phyloP scores from a whole-genome alignment of 2,888 invertebrate genomes.

The Patella pellucida region DNA sequence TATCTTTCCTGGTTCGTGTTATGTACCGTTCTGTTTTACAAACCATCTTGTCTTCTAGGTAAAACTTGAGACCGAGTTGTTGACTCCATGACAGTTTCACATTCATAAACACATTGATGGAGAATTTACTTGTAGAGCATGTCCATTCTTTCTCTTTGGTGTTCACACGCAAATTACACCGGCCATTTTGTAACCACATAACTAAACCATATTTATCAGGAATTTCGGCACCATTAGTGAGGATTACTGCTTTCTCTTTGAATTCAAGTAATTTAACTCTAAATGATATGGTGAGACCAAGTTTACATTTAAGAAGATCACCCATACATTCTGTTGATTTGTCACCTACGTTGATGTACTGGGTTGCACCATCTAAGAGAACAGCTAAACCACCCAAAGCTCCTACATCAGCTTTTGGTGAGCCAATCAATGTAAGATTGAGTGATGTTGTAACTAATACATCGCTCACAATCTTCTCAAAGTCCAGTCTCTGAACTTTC shows the following conservation, averaged over 20 bases:
- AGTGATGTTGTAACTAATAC: slow-evolving; percentile 35
- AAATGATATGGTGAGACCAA: slow-evolving; percentile 44
- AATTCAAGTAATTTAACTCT: slow-evolving; percentile 36
- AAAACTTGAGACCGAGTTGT: slow-evolving; percentile 37
- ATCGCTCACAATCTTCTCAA: slow-evolving; percentile 39
- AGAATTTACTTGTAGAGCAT: slow-evolving; percentile 29
- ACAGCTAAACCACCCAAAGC: slow-evolving; percentile 50
- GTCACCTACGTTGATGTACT: slow-evolving; percentile 50
- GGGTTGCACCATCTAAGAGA: slow-evolving; percentile 46
- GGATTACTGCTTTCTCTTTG: slow-evolving; percentile 36
- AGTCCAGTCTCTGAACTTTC: slow-evolving; percentile 39
- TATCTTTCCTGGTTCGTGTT: slow-evolving; percentile 13
- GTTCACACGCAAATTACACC: slow-evolving; percentile 41
- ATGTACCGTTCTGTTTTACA: slow-evolving; percentile 8
- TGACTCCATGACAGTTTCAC: slow-evolving; percentile 47
- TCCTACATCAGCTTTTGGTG: slow-evolving; percentile 44
- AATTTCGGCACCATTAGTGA: slow-evolving; percentile 43
- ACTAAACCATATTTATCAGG: slow-evolving; percentile 38
- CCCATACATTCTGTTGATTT: slow-evolving; percentile 35
- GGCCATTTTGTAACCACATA: slow-evolving; percentile 42
- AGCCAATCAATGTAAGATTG: slow-evolving; percentile 41
- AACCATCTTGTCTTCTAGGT: slow-evolving; percentile 34
- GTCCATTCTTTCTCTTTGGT: slow-evolving; percentile 44
- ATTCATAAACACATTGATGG: slow-evolving; percentile 32
- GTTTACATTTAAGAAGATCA: slow-evolving; percentile 38